A percentile compares a stretch with the other conserved stretches of the same genome.
Conservation (phyloP, 2,113 vertebrate species). For the Chrysemys picta region DNA sequence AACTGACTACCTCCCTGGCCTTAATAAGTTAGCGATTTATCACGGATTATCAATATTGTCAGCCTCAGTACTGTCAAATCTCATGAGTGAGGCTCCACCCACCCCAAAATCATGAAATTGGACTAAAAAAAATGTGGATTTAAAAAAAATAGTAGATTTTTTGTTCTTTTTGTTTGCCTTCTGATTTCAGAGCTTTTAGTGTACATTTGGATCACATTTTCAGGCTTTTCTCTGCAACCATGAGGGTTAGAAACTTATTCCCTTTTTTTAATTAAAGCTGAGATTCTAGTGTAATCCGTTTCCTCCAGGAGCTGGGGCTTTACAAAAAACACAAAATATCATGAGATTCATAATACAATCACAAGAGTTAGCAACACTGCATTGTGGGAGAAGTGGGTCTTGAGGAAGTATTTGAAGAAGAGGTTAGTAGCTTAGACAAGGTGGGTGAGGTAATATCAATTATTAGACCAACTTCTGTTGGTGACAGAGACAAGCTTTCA, state of each 20-base stretch:
- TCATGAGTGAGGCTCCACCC: too few species aligned
- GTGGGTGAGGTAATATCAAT: too few species aligned
- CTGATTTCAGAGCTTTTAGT: not conserved
- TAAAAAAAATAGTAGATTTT: not conserved
- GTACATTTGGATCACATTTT: not conserved
- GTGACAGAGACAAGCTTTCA: too few species aligned
- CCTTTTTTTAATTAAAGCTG: not conserved
- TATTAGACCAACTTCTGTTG: too few species aligned
- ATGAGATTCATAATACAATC: not conserved
- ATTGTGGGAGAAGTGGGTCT: too few species aligned
- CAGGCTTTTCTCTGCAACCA: not conserved
- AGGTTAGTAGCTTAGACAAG: too few species aligned
- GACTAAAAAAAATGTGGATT: too few species aligned
- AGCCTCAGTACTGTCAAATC: too few species aligned
- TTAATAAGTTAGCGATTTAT: not conserved
- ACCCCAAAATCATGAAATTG: too few species aligned
- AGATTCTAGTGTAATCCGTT: not conserved
- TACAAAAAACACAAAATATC: not conserved
- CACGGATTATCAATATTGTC: too few species aligned
- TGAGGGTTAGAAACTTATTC: not conserved
- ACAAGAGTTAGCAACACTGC: too few species aligned
- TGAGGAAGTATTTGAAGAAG: too few species aligned
- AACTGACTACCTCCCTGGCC: not conserved
- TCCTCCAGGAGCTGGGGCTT: not conserved
- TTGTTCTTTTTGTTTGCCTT: not conserved